A percentile compares a stretch with the other conserved stretches of the same genome.
Conservation (phyloP, 2,888 invertebrate species). For the Drosophila suboccidentalis region DNA sequence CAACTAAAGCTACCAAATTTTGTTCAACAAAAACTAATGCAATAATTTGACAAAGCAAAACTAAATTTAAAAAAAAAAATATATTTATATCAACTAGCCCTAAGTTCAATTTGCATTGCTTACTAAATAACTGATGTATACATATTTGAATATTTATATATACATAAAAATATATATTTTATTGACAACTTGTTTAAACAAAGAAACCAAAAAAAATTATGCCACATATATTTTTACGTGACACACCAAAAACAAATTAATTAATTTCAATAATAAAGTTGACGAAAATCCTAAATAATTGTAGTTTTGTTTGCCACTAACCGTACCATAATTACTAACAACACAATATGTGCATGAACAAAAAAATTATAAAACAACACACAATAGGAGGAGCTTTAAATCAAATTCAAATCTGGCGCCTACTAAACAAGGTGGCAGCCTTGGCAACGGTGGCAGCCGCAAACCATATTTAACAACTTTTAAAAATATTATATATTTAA, state of each 20-base stretch:
- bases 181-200: conserved; percentile 44
- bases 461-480: no score
- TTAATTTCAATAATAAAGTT: conserved; percentile 65
- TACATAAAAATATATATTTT: conserved; percentile 52
- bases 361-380: not conserved
- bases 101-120: conserved; percentile 72
- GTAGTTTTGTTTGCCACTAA: conserved; percentile 64
- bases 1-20: conserved; percentile 42
- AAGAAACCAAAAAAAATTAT: conserved; percentile 22
- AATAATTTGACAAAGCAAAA: conserved; percentile 25
- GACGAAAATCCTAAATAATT: conserved; percentile 58
- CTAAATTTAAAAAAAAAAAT: conserved; percentile 14
- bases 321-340: conserved; percentile 43
- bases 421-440: no score
- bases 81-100: conserved; percentile 52
- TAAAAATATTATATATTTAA: no score
- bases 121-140: conserved; percentile 51
- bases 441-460: no score
- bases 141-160: conserved; percentile 19
- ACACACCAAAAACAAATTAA: conserved; percentile 35
- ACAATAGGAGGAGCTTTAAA: not conserved
- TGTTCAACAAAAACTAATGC: conserved; percentile 44
- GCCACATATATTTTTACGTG: conserved; percentile 70
- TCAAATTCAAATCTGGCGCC: conserved; percentile 1
- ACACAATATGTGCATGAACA: conserved; percentile 32